A percentile compares a stretch with the other conserved stretches of the same genome.
These are phyloP conservation scores for Ibidorhyncha struthersii DNA, from an alignment of 2,113 vertebrate species.

Conservation along the genomic window DNA sequence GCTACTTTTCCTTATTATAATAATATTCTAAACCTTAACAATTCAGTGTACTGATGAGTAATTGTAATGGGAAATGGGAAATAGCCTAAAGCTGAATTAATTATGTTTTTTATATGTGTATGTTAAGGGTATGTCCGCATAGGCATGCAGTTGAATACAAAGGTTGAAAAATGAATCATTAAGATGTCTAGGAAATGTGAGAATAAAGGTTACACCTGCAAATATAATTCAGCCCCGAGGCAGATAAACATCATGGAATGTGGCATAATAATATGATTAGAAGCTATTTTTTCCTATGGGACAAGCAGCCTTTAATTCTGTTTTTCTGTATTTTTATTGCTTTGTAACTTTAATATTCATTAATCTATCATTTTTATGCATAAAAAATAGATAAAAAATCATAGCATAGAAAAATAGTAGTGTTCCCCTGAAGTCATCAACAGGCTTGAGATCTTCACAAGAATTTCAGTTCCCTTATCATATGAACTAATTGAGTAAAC, in stretches of 20 bases:
- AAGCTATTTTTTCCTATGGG: neutral
- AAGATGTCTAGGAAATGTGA: neutral
- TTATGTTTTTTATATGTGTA: neutral
- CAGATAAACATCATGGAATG: neutral
- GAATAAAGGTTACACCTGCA: conserved; percentile 16
- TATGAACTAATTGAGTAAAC: neutral
- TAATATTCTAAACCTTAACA: neutral
- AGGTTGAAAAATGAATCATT: neutral
- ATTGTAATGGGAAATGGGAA: conserved; percentile 1
- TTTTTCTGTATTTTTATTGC: neutral
- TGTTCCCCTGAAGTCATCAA: neutral
- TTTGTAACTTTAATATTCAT: neutral
- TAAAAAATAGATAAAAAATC: neutral
- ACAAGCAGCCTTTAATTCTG: neutral
- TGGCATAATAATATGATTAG: neutral
- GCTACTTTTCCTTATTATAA: neutral
- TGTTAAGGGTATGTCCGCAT: neutral
- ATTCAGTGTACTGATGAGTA: neutral
- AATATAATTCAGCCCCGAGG: neutral
- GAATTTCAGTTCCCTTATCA: neutral
- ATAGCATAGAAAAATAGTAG: neutral
- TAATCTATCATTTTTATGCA: neutral
- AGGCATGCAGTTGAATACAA: neutral
- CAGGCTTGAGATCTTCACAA: neutral
- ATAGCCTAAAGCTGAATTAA: conserved; percentile 13